Evolutionary conservation across 2,797 vertebrate genomes (phyloP).

Genomic region (Sebastes oblongus): DNA sequence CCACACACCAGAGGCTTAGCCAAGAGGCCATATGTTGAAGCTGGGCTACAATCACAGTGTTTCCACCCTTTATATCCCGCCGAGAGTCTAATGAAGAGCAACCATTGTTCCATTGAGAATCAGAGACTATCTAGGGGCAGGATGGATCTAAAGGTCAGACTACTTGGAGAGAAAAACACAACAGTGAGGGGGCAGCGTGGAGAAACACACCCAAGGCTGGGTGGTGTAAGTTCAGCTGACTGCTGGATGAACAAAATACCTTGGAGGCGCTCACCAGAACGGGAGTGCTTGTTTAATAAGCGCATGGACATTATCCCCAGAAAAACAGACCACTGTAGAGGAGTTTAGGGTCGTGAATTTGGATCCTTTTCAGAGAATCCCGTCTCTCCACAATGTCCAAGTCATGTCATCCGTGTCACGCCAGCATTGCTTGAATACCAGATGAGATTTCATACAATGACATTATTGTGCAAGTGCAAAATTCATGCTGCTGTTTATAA

Average conservation of each 20-base stretch:
- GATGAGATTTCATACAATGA: conserved; percentile 56
- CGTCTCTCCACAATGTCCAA: conserved; percentile 44
- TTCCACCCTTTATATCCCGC: conserved; percentile 5
- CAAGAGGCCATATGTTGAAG: conserved; percentile 30
- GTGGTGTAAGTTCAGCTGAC: conserved; percentile 38
- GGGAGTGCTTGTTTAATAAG: conserved; percentile 32
- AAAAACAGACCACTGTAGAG: conserved; percentile 18
- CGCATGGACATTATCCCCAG: conserved; percentile 18
- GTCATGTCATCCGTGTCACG: conserved; percentile 33
- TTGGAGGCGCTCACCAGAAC: conserved; percentile 31
- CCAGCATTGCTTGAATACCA: conserved; percentile 66
- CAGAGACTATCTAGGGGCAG: conserved; percentile 1
- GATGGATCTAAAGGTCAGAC: conserved; percentile 44
- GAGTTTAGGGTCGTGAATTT: conserved; percentile 32
- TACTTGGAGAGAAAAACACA: conserved; percentile 27
- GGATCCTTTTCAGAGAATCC: conserved; percentile 50
- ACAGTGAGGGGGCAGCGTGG: neutral
- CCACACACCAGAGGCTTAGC: conserved; percentile 41
- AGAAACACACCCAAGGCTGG: conserved; percentile 29
- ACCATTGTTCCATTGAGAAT: conserved; percentile 32
- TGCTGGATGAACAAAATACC: conserved; percentile 44
- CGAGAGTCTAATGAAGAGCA: neutral
- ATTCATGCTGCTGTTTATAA: conserved; percentile 31
- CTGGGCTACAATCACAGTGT: conserved; percentile 38
- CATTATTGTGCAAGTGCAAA: conserved; percentile 45